Base-by-base conservation (phyloP, 2,888 invertebrate species). In the Endotricha flammealis region DNA sequence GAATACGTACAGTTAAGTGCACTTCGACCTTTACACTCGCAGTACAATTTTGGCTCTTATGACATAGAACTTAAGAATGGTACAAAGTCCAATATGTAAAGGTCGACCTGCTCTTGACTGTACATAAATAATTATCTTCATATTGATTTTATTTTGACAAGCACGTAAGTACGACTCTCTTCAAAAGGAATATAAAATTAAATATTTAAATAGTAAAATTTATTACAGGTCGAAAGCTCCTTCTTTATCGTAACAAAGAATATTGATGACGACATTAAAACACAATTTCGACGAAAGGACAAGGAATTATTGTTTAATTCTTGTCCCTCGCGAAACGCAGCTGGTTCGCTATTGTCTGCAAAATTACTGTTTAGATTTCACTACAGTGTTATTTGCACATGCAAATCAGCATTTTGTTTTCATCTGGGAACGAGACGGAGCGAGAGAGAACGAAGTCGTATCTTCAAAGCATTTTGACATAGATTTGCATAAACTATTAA, bases 391-490 rank as follows among this genome's bases (percentile, higher is more conserved):
- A 82, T 86, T 86, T 83, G 78, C 77, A 75, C 77, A 85, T 85
- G 86, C 80, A 85, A 85, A 86, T 83, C 74, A 75, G 66, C 65
- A 71, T 80, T 82, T 85, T 82, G 82, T 82, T 82, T 82, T 78
- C 68, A 66, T 73, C 62, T 61, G 53, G 54, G 49, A 59, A 57
- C 48, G 58, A 55, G 57, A 56, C 58, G 58, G 57, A 36, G 50
- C 40, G 44, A 44, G 50, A 53, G 44, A 66, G 39, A 42, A 47
- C 29, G 32, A 32, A 49, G 46, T 53, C 46, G 56, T 48, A 50
- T 48, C 41, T 43, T 36, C 29, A 46, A 55, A 56, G 53, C 49
- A 50, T 50, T 66, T 64, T 64, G 64, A 63, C 63, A 64, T 51
- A 59, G 56, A 79, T 82, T 83, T 75, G 70, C 83, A 81, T 83